phyloP scores from a whole-genome alignment of 1,140 invertebrate species.

The Berghia stephanieae region DNA sequence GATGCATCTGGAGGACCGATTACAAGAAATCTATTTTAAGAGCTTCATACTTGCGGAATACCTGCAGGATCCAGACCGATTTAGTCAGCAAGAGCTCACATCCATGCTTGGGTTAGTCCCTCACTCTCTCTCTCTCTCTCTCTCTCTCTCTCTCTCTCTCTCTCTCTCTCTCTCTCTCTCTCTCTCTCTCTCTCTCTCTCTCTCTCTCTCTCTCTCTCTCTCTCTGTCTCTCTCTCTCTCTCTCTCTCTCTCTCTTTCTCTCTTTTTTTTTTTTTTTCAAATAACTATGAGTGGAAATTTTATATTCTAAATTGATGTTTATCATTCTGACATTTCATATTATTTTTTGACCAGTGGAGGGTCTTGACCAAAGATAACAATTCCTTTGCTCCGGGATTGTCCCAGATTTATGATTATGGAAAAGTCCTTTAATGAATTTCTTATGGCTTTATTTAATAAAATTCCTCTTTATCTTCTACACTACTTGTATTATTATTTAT shows the following conservation, averaged over 20 bases:
- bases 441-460: no score
- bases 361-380: no score
- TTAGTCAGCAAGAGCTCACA: constrained; percentile 78
- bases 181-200: not conserved
- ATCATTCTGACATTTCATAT: no score
- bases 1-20: constrained; percentile 81
- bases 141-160: not conserved
- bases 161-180: no score
- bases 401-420: no score
- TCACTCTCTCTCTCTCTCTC: not conserved
- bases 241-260: not conserved
- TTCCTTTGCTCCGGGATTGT: no score
- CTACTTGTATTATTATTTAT: no score
- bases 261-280: not conserved
- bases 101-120: constrained; percentile 74
- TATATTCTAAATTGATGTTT: no score
- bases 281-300: constrained; percentile 12
- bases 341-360: no score
- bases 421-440: no score
- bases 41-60: constrained; percentile 86
- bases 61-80: constrained; percentile 73
- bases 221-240: not conserved
- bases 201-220: not conserved
- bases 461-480: no score
- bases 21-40: constrained; percentile 85